Evolutionary conservation across 2,113 vertebrate genomes (phyloP), one percentile per base, ranked within the genome.

Genomic region (Prochilodus magdalenae): DNA sequence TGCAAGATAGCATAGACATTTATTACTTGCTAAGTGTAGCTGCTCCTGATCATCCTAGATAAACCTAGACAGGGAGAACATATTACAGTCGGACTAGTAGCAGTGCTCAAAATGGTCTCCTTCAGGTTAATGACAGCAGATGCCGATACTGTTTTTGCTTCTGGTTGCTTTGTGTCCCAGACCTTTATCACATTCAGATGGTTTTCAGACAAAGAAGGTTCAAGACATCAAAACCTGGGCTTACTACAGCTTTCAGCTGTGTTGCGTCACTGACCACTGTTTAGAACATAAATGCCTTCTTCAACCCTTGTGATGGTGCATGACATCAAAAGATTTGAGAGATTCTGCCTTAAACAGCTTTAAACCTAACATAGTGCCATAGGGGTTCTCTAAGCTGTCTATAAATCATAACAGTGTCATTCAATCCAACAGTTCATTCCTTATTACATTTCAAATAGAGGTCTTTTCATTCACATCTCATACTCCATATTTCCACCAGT

Each of bases 201-300:
- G 16, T 77, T 4, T 66, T 53, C 16, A 67, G 20, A 26, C 30
- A 15, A 16, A 20, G 18, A 67, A 36, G 30, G 20, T 18, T 62
- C 10, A 47, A 12, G 10, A 63, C 26, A 30, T 29, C 40, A n/a
- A 26, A 69, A 69, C 30, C 65, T 40, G 33, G 30, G 2, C 33
- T 53, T 18, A 78, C 20, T 77, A 3, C 24, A 76, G 10, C 3
- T 75, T 60, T 63, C 24, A 51, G 36, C n/a, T 26, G 14, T 44
- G 20, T 76, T 76, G 74, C 74, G 44, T 76, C 74, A 76, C 27
- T 49, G 75, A 40, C n/a, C 55, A 44, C 22, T 76, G 16, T 27
- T 27, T 20, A 29, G 1, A 63, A n/a, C 59, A 26, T 36, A 47
- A 66, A 66, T 15, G n/a, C 57, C 16, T 62, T 40, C 29, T 65